Evolutionary conservation across 1,140 invertebrate species (phyloP), one percentile per base, ranked within the genome.

Genomic region (Ceratitis capitata): DNA sequence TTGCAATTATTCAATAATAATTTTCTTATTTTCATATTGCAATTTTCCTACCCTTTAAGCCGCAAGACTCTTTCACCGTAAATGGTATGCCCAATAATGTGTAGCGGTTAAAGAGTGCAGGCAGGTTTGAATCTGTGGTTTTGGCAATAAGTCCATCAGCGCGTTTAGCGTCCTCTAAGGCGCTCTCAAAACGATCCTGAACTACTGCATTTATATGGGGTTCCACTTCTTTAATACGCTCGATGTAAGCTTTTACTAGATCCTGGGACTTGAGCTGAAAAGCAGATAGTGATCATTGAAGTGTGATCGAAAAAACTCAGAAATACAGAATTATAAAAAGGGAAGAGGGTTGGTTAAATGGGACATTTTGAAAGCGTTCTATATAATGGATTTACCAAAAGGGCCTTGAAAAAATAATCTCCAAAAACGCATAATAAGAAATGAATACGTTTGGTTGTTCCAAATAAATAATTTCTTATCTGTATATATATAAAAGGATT

Each of bases 81-180:
- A 96, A 93, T 0, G 96, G 96, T 19, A 97, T 93, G 1, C 96
- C 96, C 6, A 96, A 92, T 29, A 97, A 89, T 0, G 96, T 96
- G 51, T 92, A 92, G 23, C 93, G 89, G 19, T 85, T 85, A 29
- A 92, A 92, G 3, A 95, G 87, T 86, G 92, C 88, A 87, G 39
- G 88, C 87, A 74, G 89, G 88, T 78, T 90, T 64, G 32, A 84
- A 10, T 92, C 85, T 0, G 87, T 42, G 0, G 42, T 39, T 49
- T 85, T 87, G 7, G 35, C 39, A 23, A 91, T 88, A 2, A 87
- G 84, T 58, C 87, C 82, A 89, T 97, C 96, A 1, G 93, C 93
- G 19, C 88, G 88, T 85, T 92, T 90, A 0, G 97, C 96, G 51
- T 97, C 95, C 6, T 92, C 88, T 3, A 96, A 78, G 0, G 96